Conservation (phyloP, 2,113 vertebrate species). For the Clarias magur region DNA sequence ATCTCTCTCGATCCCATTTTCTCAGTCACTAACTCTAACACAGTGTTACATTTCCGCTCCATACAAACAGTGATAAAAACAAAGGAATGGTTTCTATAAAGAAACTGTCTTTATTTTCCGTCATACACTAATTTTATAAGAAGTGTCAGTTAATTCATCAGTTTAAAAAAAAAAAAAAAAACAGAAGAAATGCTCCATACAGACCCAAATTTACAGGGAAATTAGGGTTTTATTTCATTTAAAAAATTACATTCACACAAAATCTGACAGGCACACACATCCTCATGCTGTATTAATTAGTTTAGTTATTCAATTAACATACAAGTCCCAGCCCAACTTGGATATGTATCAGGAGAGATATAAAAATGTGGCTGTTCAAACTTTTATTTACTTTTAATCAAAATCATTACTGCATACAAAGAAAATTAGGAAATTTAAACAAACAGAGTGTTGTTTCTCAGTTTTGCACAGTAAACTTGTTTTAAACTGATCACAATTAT, state of each 20-base stretch:
- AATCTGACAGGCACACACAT: conserved; percentile 47
- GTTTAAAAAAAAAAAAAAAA: neutral
- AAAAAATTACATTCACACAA: conserved; percentile 63
- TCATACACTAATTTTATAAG: conserved; percentile 5
- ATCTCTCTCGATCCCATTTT: conserved; percentile 43
- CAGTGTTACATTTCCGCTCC: conserved; percentile 37
- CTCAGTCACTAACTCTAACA: conserved; percentile 19
- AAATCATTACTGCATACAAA: neutral
- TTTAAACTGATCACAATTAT: neutral
- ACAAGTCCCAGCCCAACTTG: neutral
- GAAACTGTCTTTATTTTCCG: conserved; percentile 14
- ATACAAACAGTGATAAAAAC: conserved; percentile 20
- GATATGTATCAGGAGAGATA: neutral
- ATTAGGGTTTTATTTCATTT: conserved; percentile 59
- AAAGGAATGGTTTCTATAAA: conserved; percentile 27
- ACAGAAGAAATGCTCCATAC: neutral
- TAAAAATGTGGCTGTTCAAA: neutral
- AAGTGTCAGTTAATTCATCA: neutral
- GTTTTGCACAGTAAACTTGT: neutral
- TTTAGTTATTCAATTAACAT: neutral
- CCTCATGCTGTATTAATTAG: conserved; percentile 40
- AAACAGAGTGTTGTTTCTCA: neutral
- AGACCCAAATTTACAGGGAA: conserved; percentile 45
- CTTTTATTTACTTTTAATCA: neutral
- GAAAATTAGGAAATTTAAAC: neutral